Percentiles rank a stretch among this genome's conserved stretches.
Conservation (phyloP, 2,888 invertebrate genomes). For the Chironomus tentans region DNA sequence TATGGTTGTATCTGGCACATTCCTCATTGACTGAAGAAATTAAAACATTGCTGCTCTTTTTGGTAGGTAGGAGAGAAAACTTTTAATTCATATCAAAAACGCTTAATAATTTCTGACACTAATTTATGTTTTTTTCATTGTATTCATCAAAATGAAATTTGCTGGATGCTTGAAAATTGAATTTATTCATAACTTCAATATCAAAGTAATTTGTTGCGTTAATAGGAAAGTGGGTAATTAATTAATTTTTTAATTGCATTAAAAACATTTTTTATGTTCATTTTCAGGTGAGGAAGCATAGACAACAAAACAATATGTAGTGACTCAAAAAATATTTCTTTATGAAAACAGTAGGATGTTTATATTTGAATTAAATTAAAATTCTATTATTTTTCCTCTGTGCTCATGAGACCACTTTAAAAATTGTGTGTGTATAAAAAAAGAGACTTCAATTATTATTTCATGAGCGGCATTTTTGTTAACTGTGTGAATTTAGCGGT, state of each 20-base stretch:
- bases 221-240: constrained; percentile 26
- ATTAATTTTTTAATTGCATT: constrained; percentile 26
- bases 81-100: not conserved
- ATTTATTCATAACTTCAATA: constrained; percentile 24
- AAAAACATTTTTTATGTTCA: not conserved
- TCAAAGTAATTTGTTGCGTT: constrained; percentile 26
- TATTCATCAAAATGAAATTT: constrained; percentile 1
- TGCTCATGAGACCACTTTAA: not conserved
- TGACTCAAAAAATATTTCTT: not conserved
- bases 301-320: not conserved
- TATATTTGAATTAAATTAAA: constrained; percentile 26
- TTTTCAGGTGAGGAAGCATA: not conserved
- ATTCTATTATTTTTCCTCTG: not conserved
- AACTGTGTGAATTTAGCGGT: constrained; percentile 7
- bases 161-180: constrained; percentile 18
- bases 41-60: no score
- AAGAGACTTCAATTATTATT: not conserved
- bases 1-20: no score
- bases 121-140: constrained; percentile 12
- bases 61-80: not conserved
- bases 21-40: no score
- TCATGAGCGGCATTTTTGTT: constrained; percentile 1
- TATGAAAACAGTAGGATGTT: constrained; percentile 21
- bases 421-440: not conserved
- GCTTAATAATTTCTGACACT: constrained; percentile 20